These are phyloP conservation scores for Sphinx pinastri DNA, from an alignment of 2,888 invertebrate genomes.

Conservation along the genomic window DNA sequence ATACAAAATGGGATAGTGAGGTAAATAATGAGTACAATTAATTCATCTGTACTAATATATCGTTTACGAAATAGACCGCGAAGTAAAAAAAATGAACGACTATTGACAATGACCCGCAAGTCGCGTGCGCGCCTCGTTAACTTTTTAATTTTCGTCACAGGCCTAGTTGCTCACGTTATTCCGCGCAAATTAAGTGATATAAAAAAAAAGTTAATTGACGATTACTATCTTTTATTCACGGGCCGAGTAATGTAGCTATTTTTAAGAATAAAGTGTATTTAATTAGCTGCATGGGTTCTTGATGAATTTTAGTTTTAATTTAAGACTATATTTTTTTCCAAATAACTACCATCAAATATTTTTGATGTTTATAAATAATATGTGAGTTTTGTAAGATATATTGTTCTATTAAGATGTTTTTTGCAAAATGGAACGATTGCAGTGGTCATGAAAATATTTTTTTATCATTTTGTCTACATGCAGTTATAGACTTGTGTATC, in stretches of 20 bases:
- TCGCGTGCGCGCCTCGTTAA: constrained; percentile 49
- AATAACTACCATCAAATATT: too few species aligned
- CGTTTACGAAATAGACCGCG: constrained; percentile 55
- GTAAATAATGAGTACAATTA: constrained; percentile 1
- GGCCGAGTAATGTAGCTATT: not conserved
- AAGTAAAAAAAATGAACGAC: constrained; percentile 43
- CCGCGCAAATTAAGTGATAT: constrained; percentile 30
- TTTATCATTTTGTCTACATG: too few species aligned
- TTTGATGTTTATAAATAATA: too few species aligned
- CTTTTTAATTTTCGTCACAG: constrained; percentile 51
- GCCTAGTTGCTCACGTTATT: constrained; percentile 40
- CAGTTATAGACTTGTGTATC: too few species aligned
- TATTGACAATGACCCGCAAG: constrained; percentile 59
- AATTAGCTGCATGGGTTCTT: too few species aligned
- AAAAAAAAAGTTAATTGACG: not conserved
- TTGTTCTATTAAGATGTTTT: too few species aligned
- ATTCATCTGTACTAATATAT: constrained; percentile 30
- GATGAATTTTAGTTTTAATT: too few species aligned
- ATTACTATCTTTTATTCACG: not conserved
- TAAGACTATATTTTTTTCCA: too few species aligned
- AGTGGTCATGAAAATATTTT: too few species aligned
- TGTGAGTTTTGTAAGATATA: too few species aligned
- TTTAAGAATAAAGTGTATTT: not conserved
- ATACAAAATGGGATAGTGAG: too few species aligned
- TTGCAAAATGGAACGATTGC: too few species aligned